Evolutionary conservation across 2,888 invertebrate species (phyloP), one percentile per base, ranked within the genome.

Genomic region (Keiferia lycopersicella): DNA sequence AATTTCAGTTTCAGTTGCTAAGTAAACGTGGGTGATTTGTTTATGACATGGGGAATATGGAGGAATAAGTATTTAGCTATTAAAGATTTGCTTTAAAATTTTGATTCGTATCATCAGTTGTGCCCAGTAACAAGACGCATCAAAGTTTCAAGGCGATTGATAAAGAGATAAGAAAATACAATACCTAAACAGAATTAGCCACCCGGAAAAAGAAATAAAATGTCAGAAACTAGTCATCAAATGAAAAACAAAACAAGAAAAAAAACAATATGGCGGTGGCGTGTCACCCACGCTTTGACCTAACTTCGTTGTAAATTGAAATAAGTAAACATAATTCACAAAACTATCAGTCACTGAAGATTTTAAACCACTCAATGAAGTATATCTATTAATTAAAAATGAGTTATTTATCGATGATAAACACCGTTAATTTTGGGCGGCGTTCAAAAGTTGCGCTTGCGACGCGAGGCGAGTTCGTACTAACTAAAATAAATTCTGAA

Each of bases 401-500:
- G 39, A 53, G 61, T 38, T 20, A 50, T n/a, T 50, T 30, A 16
- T 34, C n/a, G 34, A 30, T 22, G 22, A 26, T 34, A 56, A 30
- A 18, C 53, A 61, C 56, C 64, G 34, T 62, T 60, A 63, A 53
- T 53, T 64, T 63, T 45, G 61, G 56, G 56, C 56, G 34, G 56
- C 26, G 56, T 34, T 56, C 30, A 34, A 26, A 30, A 22, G 51
- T 73, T 77, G 83, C 80, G 83, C 73, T 72, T 72, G 69, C 76
- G 66, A 60, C 81, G 81, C 80, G 78, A 69, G 72, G 74, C 75
- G 77, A 75, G 79, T 83, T 84, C 84, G 81, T 76, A 86, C 88
- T 83, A 85, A 89, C 90, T 83, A 84, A 89, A 88, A 88, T 89
- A 86, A 86, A 83, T 82, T 81, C 81, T 81, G 82, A 83, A 84